These are phyloP conservation scores for Andrena cerasifolii DNA, from an alignment of 1,140 invertebrate species.

Conservation along the genomic window DNA sequence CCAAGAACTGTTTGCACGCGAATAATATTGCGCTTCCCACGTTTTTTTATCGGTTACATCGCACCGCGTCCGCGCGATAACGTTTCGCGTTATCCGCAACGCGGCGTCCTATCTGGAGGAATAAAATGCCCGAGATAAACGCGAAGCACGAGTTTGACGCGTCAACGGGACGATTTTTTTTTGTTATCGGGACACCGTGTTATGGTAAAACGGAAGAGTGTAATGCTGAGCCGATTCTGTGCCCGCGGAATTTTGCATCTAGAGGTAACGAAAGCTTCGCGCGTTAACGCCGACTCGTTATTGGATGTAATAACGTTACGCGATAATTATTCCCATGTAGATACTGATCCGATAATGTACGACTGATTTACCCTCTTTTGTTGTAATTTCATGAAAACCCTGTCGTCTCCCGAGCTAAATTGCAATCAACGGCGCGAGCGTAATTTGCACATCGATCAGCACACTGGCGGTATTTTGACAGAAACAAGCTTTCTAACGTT, in stretches of 20 bases:
- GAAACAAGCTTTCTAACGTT: too few species aligned
- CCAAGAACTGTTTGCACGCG: background rate
- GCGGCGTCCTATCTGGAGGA: background rate
- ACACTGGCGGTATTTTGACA: too few species aligned
- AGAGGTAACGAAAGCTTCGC: background rate
- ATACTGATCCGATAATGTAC: background rate
- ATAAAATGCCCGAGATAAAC: conserved; percentile 8
- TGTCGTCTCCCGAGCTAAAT: background rate
- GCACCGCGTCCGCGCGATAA: background rate
- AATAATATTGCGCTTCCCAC: background rate
- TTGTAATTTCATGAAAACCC: background rate
- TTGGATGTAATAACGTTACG: background rate
- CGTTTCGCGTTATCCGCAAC: conserved; percentile 2
- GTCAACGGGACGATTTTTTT: background rate
- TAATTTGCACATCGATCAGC: too few species aligned
- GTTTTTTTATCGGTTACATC: background rate
- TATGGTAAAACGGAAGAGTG: background rate
- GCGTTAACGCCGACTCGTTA: background rate
- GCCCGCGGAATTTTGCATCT: background rate
- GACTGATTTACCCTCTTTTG: background rate
- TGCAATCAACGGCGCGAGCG: background rate
- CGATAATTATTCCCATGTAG: background rate
- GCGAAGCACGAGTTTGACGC: background rate
- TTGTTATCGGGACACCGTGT: background rate
- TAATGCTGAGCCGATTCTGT: background rate